Evolutionary conservation across 2,797 vertebrate genomes (phyloP), one percentile per base, ranked within the genome.

Genomic region (Rousettus madagascariensis): DNA sequence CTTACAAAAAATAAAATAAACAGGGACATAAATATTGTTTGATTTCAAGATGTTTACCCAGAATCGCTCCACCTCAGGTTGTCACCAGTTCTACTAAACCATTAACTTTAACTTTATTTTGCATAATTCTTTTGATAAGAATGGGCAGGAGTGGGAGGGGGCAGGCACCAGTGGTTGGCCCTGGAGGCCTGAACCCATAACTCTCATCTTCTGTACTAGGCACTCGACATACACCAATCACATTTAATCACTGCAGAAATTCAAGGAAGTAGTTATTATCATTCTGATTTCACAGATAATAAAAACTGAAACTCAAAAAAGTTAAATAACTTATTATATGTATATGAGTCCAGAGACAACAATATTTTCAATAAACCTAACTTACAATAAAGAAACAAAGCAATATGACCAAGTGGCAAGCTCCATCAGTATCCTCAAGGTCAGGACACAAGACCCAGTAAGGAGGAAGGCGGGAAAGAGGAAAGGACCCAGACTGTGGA

Each of bases 301-400:
- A 41, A 41, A 95, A 79, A 53, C 16, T 41, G 55, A 77, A 57
- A 74, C 13, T 72, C 30, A 71, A 41, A 72, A 38, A 38, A 20
- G 28, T 33, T 89, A 30, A 86, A 72, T 41, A 55, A 55, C 24
- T 80, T 86, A 51, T 63, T 66, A 41, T 43, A 43, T 43, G 30
- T 51, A 36, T 75, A 43, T 80, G 66, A 91, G 66, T 74, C 41
- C 20, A 59, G 86, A 74, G 10, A 86, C 57, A 83, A 38, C 75
- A 53, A 51, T 63, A 20, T 71, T 75, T 87, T 87, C 77, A 96
- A 66, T 41, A 94, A 85, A 78, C 20, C 20, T 72, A 68, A 61
- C 19, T 46, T 6, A 5, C 22, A 86, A 33, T 69, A 71, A 93
- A 90, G 20, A 90, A 95, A 71, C 2, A 13, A 90, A 94, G 9